Conservation (phyloP, 2,888 invertebrate species). For the Acronicta psi region DNA sequence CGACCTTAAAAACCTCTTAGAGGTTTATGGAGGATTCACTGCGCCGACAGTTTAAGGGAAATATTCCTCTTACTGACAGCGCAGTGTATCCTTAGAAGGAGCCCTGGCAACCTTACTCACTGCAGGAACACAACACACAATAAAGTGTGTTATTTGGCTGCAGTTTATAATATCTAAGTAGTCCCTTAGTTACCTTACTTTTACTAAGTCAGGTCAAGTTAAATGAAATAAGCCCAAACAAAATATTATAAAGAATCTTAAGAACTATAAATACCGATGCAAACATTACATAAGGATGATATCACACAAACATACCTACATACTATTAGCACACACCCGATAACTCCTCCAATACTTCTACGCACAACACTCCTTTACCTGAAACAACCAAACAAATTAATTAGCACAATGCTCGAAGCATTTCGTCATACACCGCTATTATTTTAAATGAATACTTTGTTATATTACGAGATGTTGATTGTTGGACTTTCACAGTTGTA, state of each 20-base stretch:
- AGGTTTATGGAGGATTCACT: too few species aligned
- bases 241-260: background rate
- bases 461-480: slow-evolving; percentile 33
- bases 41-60: too few species aligned
- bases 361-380: slow-evolving; percentile 36
- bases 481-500: slow-evolving; percentile 38
- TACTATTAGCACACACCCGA: slow-evolving; percentile 5
- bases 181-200: too few species aligned
- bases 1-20: too few species aligned
- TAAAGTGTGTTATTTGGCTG: too few species aligned
- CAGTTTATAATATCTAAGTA: too few species aligned
- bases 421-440: slow-evolving; percentile 16
- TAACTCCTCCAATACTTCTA: slow-evolving; percentile 3
- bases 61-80: too few species aligned
- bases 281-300: background rate
- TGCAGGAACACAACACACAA: too few species aligned
- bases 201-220: too few species aligned
- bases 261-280: background rate
- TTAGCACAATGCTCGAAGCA: slow-evolving; percentile 18
- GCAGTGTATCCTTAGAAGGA: too few species aligned
- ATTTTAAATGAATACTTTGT: slow-evolving; percentile 18
- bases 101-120: too few species aligned
- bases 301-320: slow-evolving; percentile 7
- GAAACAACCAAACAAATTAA: slow-evolving; percentile 39
- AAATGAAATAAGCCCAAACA: too few species aligned